Evolutionary conservation across 2,888 invertebrate species (phyloP).

Genomic region (Saturnia japonica): DNA sequence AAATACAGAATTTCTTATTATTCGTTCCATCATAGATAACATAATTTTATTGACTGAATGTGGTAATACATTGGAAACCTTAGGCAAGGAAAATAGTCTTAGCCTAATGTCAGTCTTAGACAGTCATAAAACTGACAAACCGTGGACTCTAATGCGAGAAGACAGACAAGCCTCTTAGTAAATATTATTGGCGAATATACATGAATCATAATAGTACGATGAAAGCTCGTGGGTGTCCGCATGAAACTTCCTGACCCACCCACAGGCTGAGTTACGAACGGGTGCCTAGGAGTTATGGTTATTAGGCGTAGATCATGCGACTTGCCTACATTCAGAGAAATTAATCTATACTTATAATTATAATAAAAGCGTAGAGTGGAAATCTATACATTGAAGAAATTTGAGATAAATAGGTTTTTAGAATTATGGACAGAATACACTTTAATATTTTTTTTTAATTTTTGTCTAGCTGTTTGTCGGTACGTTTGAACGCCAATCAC

Average conservation of each 20-base stretch:
- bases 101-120: constrained; percentile 13
- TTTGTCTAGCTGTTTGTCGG: too few relatives aligned
- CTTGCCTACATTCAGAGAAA: not conserved
- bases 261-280: constrained; percentile 44
- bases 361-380: too few relatives aligned
- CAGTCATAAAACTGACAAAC: constrained; percentile 47
- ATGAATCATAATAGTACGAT: constrained; percentile 73
- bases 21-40: not conserved
- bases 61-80: not conserved
- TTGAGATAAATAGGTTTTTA: too few relatives aligned
- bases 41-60: not conserved
- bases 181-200: constrained; percentile 46
- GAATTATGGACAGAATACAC: too few relatives aligned
- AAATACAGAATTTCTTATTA: not conserved
- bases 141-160: constrained; percentile 49
- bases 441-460: too few relatives aligned
- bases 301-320: constrained; percentile 12
- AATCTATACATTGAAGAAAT: too few relatives aligned
- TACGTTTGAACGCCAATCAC: too few relatives aligned
- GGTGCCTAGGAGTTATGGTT: constrained; percentile 23
- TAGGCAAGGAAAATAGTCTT: constrained; percentile 9
- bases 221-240: constrained; percentile 71
- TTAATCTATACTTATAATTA: too few relatives aligned
- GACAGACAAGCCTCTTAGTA: constrained; percentile 38
- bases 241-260: constrained; percentile 74